Evolutionary conservation across 2,113 vertebrate species (phyloP).

Genomic region (Dasyornis broadbenti): DNA sequence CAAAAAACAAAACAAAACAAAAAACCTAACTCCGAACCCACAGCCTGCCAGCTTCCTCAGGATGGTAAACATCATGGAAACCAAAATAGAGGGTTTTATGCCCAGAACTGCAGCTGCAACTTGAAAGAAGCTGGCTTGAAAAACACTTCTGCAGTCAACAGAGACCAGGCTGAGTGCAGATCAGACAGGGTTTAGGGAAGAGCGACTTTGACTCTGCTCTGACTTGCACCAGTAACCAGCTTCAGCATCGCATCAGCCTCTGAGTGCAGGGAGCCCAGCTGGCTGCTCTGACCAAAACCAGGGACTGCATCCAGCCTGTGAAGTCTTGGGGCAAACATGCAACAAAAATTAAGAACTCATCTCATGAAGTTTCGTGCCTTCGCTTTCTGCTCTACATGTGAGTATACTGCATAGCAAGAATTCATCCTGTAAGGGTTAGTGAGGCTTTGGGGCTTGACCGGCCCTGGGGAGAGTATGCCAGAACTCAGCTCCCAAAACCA

Average conservation of each 20-base stretch:
- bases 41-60: not conserved
- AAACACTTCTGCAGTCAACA: not conserved
- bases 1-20: not conserved
- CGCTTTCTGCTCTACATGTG: accelerated
- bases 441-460: not conserved
- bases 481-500: not conserved
- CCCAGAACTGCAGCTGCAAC: not conserved
- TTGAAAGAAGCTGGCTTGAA: not conserved
- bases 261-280: not conserved
- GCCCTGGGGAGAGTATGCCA: not conserved
- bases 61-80: not conserved
- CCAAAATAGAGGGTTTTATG: not conserved
- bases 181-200: not conserved
- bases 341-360: not conserved
- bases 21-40: not conserved
- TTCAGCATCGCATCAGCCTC: not conserved
- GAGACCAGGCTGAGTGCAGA: not conserved
- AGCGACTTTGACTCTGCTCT: not conserved
- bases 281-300: not conserved
- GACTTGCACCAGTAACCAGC: not conserved
- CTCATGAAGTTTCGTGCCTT: not conserved
- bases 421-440: not conserved
- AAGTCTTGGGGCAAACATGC: not conserved
- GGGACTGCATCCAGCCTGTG: not conserved
- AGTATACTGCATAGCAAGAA: not conserved